Evolutionary conservation across 2,797 vertebrate species (phyloP).

Genomic region (Enteromius viviparus): DNA sequence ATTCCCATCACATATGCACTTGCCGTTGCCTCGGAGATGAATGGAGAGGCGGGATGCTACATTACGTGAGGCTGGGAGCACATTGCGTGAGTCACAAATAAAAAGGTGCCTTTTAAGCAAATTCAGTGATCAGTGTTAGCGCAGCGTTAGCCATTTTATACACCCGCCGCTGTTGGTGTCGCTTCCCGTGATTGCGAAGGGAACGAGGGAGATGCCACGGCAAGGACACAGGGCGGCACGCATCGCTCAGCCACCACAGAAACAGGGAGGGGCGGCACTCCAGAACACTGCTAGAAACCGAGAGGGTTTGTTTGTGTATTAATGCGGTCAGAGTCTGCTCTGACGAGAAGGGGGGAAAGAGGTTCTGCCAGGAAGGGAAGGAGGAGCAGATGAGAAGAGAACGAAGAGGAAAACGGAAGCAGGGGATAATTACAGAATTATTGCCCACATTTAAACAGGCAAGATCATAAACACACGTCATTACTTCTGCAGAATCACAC

Average conservation of each 20-base stretch:
- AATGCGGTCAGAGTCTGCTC: slow-evolving; percentile 19
- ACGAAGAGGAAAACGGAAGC: neutral
- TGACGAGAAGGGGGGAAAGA: slow-evolving; percentile 19
- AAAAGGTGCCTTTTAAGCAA: slow-evolving; percentile 52
- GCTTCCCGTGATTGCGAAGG: slow-evolving; percentile 16
- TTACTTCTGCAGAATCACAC: neutral
- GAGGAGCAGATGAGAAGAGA: neutral
- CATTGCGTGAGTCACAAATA: slow-evolving; percentile 40
- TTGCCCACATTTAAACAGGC: neutral
- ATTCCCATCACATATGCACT: slow-evolving; percentile 44
- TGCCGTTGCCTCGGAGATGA: slow-evolving; percentile 60
- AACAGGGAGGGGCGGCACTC: slow-evolving; percentile 27
- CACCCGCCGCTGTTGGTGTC: neutral
- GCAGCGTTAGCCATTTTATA: slow-evolving; percentile 26
- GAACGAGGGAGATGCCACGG: slow-evolving; percentile 11
- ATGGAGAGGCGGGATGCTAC: slow-evolving; percentile 54
- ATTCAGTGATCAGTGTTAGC: slow-evolving; percentile 42
- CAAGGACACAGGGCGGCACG: slow-evolving; percentile 27
- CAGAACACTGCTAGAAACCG: slow-evolving; percentile 26
- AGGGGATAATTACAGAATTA: slow-evolving; percentile 20
- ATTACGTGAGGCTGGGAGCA: slow-evolving; percentile 48
- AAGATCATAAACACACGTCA: slow-evolving; percentile 1
- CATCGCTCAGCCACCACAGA: slow-evolving; percentile 18
- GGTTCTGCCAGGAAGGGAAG: slow-evolving; percentile 27
- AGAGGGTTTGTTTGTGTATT: slow-evolving; percentile 20